phyloP scores from a whole-genome alignment of 2,113 vertebrate genomes.

The Panurus biarmicus region DNA sequence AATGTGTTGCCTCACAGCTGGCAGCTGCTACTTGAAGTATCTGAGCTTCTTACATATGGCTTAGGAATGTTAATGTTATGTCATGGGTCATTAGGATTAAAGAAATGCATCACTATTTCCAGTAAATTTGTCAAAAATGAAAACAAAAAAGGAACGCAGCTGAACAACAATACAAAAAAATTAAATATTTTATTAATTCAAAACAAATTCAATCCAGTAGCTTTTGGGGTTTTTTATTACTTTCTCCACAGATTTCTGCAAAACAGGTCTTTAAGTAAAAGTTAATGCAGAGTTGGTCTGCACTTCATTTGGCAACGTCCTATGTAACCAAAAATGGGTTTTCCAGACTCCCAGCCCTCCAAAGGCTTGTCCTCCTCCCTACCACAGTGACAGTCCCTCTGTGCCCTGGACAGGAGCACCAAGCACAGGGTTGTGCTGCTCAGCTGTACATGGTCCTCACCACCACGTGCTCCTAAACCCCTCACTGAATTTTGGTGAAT shows the following conservation, averaged over 20 bases:
- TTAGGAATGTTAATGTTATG: background rate
- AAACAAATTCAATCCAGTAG: background rate
- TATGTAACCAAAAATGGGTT: background rate
- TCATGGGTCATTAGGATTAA: background rate
- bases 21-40: background rate
- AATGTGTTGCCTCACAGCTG: background rate
- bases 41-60: background rate
- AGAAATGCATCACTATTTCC: background rate
- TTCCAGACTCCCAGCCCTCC: background rate
- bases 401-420: background rate
- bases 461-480: background rate
- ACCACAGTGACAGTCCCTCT: background rate
- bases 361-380: background rate
- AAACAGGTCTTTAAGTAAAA: background rate
- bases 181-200: background rate
- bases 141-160: background rate
- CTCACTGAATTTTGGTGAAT: background rate
- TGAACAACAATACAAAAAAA: background rate
- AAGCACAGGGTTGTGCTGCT: background rate
- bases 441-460: background rate
- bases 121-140: background rate
- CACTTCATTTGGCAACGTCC: background rate
- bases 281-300: background rate
- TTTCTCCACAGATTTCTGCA: background rate
- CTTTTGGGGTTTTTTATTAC: accelerated